Percentiles rank a stretch among this genome's conserved stretches.
Conservation (phyloP, 2,113 vertebrate genomes). For the Lepus timidus region DNA sequence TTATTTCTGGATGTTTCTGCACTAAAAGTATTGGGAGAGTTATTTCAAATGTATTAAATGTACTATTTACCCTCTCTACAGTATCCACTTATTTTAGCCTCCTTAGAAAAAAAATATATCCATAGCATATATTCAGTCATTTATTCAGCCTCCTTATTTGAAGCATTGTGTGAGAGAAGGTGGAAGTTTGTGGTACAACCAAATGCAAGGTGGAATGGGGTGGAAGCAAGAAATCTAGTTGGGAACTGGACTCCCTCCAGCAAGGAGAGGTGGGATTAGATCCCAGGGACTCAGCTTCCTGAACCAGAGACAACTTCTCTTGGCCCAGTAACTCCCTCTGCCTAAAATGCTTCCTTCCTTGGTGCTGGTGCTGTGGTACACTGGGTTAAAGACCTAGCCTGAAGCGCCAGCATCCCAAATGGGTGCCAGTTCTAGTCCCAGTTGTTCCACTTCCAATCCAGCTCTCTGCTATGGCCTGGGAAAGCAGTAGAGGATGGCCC, state of each 20-base stretch:
- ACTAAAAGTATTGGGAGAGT: background rate
- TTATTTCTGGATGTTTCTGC: conserved; percentile 10
- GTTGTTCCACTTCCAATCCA: too few relatives aligned
- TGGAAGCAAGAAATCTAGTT: background rate
- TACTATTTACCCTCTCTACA: background rate
- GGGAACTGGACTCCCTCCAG: background rate
- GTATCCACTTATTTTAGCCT: background rate
- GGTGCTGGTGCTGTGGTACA: too few relatives aligned
- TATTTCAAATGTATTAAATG: background rate
- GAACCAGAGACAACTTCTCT: background rate
- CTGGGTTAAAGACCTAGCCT: too few relatives aligned
- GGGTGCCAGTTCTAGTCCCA: too few relatives aligned
- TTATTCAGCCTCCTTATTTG: background rate
- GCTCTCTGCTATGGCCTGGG: too few relatives aligned
- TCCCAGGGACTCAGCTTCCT: background rate
- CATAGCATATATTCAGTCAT: background rate
- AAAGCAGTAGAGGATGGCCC: too few relatives aligned
- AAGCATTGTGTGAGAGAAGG: background rate
- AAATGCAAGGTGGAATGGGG: background rate
- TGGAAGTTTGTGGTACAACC: background rate
- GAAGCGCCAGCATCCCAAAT: too few relatives aligned
- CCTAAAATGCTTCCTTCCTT: background rate
- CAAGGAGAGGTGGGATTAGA: background rate
- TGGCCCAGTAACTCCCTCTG: background rate
- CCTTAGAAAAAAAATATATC: background rate